Base-by-base conservation (phyloP, 2,797 vertebrate species). In the Catostomus latipinnis region DNA sequence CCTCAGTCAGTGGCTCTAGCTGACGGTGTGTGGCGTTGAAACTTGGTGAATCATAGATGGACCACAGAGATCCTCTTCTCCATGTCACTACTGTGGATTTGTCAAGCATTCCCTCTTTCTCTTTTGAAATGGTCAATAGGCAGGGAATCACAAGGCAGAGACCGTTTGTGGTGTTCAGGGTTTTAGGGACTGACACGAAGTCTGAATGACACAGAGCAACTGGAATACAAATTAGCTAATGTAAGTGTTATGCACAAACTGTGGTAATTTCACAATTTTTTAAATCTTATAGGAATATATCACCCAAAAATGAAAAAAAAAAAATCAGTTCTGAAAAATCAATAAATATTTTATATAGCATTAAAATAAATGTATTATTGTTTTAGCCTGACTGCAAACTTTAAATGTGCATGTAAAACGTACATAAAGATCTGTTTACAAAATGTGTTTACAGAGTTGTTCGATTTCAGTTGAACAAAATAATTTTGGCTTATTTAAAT, bases 71-170 rank as follows among this genome's bases (percentile, higher is more conserved):
- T 43, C 6, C 22, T 53, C 12, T 14, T 50, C 6, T 50, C 72
- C 72, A 74, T 52, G 45, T 52, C 6, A 1, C 12, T 1, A 6
- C 18, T 53, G 22, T 0, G 6, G 18, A 74, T 22, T 0, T 14
- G 7, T 53, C 1, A 13, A 63, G 18, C 45, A 48, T 0, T 6
- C 0, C 1, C 22, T 74, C 46, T 1, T 1, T 53, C 12, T 62
- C 8, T 9, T 1, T 18, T 45, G 54, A 7, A 74, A 62, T 52
- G 18, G 7, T 9, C 14, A 74, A 43, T 6, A 4, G 46, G 22
- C 72, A 74, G 18, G 72, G 72, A 43, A 74, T 74, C 46, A 63
- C 3, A 50, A 74, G 11, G 8, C 72, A 74, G 18, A 57, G 62
- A 12, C 60, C 18, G 7, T 12, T 63, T 46, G 18, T 50, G 48